Conservation (phyloP, 2,113 vertebrate genomes). For the Nycticorax nycticorax region DNA sequence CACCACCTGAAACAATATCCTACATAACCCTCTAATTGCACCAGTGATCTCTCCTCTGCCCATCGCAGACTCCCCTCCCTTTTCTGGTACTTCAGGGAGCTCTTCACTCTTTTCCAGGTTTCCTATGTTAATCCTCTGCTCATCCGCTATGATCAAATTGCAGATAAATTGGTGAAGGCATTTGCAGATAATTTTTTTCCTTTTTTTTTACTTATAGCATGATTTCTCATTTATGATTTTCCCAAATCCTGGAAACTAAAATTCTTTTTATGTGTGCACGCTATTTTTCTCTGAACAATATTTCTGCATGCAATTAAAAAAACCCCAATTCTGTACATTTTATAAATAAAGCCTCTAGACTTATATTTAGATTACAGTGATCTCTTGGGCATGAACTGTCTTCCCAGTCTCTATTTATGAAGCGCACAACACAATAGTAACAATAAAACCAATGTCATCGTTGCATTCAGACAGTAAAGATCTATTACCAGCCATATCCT, state of each 20-base stretch:
- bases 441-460: constrained; percentile 31
- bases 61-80: not conserved
- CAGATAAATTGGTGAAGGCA: not conserved
- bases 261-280: not conserved
- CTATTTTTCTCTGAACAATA: not conserved
- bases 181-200: not conserved
- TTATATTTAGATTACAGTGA: constrained; percentile 58
- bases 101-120: not conserved
- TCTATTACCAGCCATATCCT: constrained; percentile 9
- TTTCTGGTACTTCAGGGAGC: not conserved
- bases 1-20: not conserved
- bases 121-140: not conserved
- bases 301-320: constrained; percentile 10
- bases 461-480: constrained; percentile 1
- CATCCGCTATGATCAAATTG: not conserved
- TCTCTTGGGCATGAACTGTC: constrained; percentile 32
- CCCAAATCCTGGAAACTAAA: not conserved
- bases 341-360: constrained; percentile 36
- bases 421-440: not conserved
- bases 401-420: constrained; percentile 38
- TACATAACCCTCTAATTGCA: not conserved
- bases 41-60: not conserved
- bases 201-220: not conserved
- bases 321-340: not conserved
- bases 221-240: not conserved